Conservation (phyloP, 2,888 invertebrate genomes). For the Epiblema foenella region DNA sequence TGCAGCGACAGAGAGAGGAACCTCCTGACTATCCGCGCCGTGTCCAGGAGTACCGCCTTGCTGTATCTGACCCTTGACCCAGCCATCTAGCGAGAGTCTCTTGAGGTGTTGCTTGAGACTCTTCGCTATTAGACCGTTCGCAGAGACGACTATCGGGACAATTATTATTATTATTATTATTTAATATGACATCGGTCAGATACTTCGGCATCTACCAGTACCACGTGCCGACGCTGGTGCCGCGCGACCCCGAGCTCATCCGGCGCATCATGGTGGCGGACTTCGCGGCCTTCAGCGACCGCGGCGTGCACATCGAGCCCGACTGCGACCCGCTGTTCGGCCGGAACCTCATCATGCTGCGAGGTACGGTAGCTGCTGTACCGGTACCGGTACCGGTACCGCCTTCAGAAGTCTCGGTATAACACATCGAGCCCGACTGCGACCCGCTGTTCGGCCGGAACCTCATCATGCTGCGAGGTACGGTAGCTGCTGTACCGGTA, state of each 20-base stretch:
- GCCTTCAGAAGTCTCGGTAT: slow-evolving; percentile 64
- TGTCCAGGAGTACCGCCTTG: no score
- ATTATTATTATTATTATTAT: no score
- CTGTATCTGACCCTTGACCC: no score
- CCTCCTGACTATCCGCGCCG: no score
- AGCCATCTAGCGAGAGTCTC: no score
- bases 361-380: slow-evolving; percentile 53
- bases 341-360: slow-evolving; percentile 64
- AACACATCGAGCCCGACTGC: slow-evolving; percentile 60
- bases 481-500: background rate
- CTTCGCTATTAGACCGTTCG: no score
- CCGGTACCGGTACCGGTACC: slow-evolving; percentile 14
- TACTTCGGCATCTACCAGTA: slow-evolving; percentile 69
- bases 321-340: slow-evolving; percentile 67
- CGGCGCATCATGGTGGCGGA: slow-evolving; percentile 66
- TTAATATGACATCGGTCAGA: slow-evolving; percentile 53
- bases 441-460: slow-evolving; percentile 66
- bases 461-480: slow-evolving; percentile 65
- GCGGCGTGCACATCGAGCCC: slow-evolving; percentile 62
- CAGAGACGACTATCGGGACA: no score
- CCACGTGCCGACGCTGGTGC: slow-evolving; percentile 64
- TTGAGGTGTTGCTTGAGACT: no score
- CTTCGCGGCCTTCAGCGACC: slow-evolving; percentile 61
- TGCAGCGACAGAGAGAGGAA: no score
- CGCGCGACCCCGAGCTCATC: slow-evolving; percentile 65